phyloP scores from a whole-genome alignment of 2,797 vertebrate species.

The Epinephelus awoara region DNA sequence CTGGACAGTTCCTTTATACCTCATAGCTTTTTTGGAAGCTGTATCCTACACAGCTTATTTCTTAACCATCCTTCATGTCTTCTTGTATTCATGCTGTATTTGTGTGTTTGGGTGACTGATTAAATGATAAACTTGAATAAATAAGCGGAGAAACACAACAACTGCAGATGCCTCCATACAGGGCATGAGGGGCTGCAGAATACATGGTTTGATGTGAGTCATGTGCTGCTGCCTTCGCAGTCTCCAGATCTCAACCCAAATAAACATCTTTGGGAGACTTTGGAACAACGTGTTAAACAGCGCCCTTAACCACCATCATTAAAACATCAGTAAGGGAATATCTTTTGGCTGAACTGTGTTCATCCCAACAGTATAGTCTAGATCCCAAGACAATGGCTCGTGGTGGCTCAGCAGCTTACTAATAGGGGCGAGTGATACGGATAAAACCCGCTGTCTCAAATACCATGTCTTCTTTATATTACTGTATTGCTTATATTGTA shows the following conservation, averaged over 20 bases:
- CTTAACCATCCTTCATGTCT: neutral
- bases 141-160: neutral
- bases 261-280: neutral
- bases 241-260: neutral
- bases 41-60: neutral
- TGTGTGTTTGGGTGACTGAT: neutral
- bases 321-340: too few relatives aligned
- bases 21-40: neutral
- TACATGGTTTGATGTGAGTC: neutral
- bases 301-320: too few relatives aligned
- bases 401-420: too few relatives aligned
- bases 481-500: too few relatives aligned
- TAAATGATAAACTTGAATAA: neutral
- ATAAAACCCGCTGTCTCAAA: too few relatives aligned
- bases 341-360: too few relatives aligned
- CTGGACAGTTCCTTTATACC: conserved; percentile 51
- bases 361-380: too few relatives aligned
- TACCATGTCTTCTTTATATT: too few relatives aligned
- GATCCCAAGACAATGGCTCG: too few relatives aligned
- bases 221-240: neutral
- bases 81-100: neutral
- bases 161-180: neutral
- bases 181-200: neutral
- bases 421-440: too few relatives aligned
- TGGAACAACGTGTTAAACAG: too few relatives aligned